Percentiles rank a stretch among this genome's conserved stretches.
These are phyloP conservation scores for Leuciscus idus DNA, from an alignment of 2,113 vertebrate species.

Conservation along the genomic window DNA sequence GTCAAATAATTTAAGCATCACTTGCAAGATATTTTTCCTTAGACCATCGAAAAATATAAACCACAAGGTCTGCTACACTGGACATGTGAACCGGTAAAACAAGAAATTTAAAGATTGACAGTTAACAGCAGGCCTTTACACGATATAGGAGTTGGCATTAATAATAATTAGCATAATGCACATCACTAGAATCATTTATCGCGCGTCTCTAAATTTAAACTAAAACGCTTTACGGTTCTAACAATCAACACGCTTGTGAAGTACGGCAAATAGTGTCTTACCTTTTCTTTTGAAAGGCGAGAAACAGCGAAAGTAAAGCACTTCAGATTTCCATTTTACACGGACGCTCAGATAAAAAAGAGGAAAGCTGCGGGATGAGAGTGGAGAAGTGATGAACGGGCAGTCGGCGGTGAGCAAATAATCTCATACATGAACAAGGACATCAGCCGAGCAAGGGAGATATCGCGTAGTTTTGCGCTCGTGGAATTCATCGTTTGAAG, in stretches of 20 bases:
- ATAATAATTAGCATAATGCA: neutral
- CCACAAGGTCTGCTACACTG: neutral
- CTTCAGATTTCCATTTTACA: slow-evolving; percentile 43
- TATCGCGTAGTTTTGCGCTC: slow-evolving; percentile 43
- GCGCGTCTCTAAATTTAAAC: neutral
- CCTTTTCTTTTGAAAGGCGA: slow-evolving; percentile 56
- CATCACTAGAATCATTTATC: neutral
- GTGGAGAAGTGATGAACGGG: slow-evolving; percentile 52
- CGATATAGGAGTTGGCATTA: neutral
- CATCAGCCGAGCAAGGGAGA: slow-evolving; percentile 66
- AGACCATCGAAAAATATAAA: neutral
- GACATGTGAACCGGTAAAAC: neutral
- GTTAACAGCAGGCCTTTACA: neutral
- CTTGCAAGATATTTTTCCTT: neutral
- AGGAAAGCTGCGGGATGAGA: slow-evolving; percentile 59
- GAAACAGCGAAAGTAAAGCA: slow-evolving; percentile 51
- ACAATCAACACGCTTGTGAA: neutral
- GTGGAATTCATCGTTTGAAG: slow-evolving; percentile 29
- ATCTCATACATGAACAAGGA: slow-evolving; percentile 58
- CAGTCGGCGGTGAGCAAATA: slow-evolving; percentile 42
- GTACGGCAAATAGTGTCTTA: slow-evolving; percentile 61
- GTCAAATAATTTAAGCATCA: neutral
- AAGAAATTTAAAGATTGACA: neutral
- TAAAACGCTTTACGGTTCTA: neutral
- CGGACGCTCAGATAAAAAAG: slow-evolving; percentile 55